Evolutionary conservation across 1,140 invertebrate species (phyloP).

Genomic region (Heliconius nattereri): DNA sequence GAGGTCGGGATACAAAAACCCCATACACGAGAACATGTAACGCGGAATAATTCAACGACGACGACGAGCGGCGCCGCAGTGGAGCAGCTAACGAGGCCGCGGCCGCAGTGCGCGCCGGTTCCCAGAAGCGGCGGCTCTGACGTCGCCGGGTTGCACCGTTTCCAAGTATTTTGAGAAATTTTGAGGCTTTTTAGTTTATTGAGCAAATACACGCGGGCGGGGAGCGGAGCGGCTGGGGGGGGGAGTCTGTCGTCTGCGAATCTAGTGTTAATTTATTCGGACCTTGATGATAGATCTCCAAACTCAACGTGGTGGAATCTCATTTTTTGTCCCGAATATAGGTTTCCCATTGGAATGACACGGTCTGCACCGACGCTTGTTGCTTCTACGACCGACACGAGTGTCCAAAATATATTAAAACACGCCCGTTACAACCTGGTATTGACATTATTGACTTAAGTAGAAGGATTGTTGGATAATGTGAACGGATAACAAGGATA

Average conservation of each 20-base stretch:
- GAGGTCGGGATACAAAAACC: background rate
- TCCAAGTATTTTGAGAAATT: conserved; percentile 49
- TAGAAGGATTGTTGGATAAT: conserved; percentile 1
- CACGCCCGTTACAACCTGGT: background rate
- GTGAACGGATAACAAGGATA: conserved; percentile 12
- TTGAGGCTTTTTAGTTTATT: conserved; percentile 25
- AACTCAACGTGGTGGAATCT: conserved; percentile 22
- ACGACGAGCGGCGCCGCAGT: conserved; percentile 32
- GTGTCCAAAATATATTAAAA: background rate
- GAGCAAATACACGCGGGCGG: conserved; percentile 14
- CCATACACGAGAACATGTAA: conserved; percentile 12
- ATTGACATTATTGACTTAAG: background rate
- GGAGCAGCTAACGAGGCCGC: conserved; percentile 33
- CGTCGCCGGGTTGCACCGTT: conserved; percentile 40
- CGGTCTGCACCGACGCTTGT: background rate
- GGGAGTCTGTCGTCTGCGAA: conserved; percentile 48
- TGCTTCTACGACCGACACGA: background rate
- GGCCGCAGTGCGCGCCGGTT: conserved; percentile 26
- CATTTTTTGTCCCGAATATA: conserved; percentile 29
- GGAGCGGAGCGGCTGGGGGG: background rate
- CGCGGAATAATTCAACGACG: background rate
- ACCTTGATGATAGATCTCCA: conserved; percentile 31
- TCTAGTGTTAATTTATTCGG: conserved; percentile 51
- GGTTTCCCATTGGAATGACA: conserved; percentile 18
- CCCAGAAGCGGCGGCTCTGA: conserved; percentile 43